Base-by-base conservation (phyloP, 2,888 invertebrate species). In the Meghimatium bilineatum region DNA sequence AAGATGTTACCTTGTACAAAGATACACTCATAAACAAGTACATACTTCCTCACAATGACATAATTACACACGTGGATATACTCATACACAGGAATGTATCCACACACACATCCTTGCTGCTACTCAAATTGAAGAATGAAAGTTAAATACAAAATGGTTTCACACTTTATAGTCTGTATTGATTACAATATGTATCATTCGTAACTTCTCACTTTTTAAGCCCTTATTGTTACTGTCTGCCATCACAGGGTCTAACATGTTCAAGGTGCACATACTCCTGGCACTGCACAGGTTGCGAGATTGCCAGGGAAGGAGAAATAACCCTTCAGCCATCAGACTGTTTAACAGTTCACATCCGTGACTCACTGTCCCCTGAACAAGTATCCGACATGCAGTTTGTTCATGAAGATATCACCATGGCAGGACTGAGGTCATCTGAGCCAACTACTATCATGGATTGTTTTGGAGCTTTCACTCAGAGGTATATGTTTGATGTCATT, bases 361-460 rank as follows among this genome's bases (percentile, higher is more conserved):
- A 82, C 20, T 76, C 63, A 14, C 80, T 84, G 67, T 66, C 85
- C 12, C 12, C 72, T 34, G 86, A 84, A 38, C 95, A 88, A 92
- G 95, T 89, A 91, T 93, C 86, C 93, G 94, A 94, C 71, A 91
- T 94, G 66, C 88, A 88, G 71, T 74, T 82, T 12, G 80, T 87
- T n/a, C 76, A 92, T 0, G 94, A 95, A 87, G 95, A 95, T 89
- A 90, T 93, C 80, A 95, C 95, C 67, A 93, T 95, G 91, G 93
- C 93, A 80, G 93, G 93, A 80, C 93, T 94, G 86, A 93, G 95
- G 81, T 94, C 94, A n/a, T 93, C 94, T 85, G 94, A 95, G 87
- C 94, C 95, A 0, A 93, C 95, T 56, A 94, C 95, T n/a, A 93
- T 95, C 26, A 94, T 95, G 88, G 95, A 95, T 89, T 95, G 96